Base-by-base conservation (phyloP, 2,888 invertebrate species). In the Cataglyphis cursor region DNA sequence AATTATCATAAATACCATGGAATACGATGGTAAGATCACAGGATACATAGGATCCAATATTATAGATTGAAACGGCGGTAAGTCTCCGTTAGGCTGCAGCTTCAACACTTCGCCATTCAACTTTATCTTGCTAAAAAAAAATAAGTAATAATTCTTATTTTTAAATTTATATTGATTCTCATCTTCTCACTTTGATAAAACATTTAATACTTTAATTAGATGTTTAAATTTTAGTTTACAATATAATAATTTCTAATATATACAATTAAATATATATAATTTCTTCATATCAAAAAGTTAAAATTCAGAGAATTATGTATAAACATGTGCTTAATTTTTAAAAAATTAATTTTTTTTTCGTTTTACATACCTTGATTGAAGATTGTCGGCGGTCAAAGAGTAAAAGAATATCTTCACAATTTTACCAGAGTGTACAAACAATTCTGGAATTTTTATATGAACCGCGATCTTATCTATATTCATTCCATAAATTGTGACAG, bases 1-100 rank as follows among this genome's bases (percentile, higher is more conserved):
- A 83, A 96, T 94, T 3, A 96, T 95, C 96, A 97, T 96, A 94
- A 97, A 97, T 62, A 96, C 96, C 91, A 97, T 95, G 9, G 97
- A 96, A 91, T 96, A 96, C 66, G 96, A 96, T 6, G 97, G 97
- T 94, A 97, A 95, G 35, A 95, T 93, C 81, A 96, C 94, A 0
- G 75, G 62, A 88, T 96, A 95, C 1, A 95, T 94, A 91, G 95
- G 95, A 84, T 95, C 95, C 64, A 95, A 91, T 64, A 94, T 94
- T 28, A 94, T 93, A n/a, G 97, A 96, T 86, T 94, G 92, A 74
- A 97, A 94, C 24, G 95, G 93, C 62, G 96, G 97, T 85, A 96
- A 89, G 65, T 95, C 93, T 48, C 96, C 95, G 72, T 96, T 95
- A 85, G 95, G 48, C 84, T 90, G 87, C 76, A 96, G 95, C 84